A percentile compares a stretch with the other conserved stretches of the same genome.
These are phyloP conservation scores for Picus viridis DNA, from an alignment of 2,797 vertebrate species.

Conservation along the genomic window DNA sequence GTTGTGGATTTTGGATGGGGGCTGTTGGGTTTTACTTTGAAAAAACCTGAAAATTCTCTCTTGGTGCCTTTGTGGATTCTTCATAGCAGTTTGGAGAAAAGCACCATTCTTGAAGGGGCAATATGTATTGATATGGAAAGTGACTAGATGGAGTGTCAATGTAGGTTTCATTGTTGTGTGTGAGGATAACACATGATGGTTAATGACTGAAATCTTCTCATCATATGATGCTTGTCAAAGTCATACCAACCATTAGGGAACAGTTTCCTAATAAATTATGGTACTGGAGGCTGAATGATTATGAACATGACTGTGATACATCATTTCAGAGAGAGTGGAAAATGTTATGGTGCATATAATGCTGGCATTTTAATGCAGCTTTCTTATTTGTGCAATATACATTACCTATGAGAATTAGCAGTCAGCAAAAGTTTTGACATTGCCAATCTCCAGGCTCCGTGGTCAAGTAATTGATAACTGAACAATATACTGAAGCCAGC, in stretches of 20 bases:
- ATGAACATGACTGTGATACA: slow-evolving; percentile 29
- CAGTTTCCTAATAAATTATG: slow-evolving; percentile 31
- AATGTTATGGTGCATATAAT: slow-evolving; percentile 3
- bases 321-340: slow-evolving; percentile 24
- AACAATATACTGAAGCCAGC: slow-evolving; percentile 32
- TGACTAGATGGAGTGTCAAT: neutral
- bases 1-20: neutral
- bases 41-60: neutral
- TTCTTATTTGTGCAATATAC: slow-evolving; percentile 29
- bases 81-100: neutral
- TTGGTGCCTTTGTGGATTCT: neutral
- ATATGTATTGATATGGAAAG: neutral
- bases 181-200: slow-evolving; percentile 17
- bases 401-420: slow-evolving; percentile 23
- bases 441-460: slow-evolving; percentile 50
- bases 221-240: slow-evolving; percentile 50
- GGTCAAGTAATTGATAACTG: slow-evolving; percentile 78
- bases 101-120: neutral
- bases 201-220: slow-evolving; percentile 38
- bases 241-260: slow-evolving; percentile 42
- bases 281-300: neutral
- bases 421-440: slow-evolving; percentile 77
- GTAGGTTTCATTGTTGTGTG: slow-evolving; percentile 1
- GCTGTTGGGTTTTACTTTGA: neutral
- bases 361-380: slow-evolving; percentile 31